These are phyloP conservation scores for Fulica atra DNA, from an alignment of 2,113 vertebrate species.

Conservation along the genomic window DNA sequence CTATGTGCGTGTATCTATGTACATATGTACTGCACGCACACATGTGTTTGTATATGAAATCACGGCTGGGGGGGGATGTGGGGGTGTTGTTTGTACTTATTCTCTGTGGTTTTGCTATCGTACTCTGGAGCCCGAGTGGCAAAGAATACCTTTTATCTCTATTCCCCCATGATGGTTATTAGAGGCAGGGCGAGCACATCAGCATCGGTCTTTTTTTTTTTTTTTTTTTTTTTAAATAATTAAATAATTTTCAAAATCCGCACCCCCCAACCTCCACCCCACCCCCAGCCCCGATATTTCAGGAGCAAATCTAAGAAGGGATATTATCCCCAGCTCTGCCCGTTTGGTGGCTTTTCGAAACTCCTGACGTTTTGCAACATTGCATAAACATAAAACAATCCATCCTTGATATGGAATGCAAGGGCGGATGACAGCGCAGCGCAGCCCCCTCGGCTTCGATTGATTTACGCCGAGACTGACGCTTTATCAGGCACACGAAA, in stretches of 20 bases:
- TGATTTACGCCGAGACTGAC: slow-evolving; percentile 94
- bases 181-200: background rate
- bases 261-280: background rate
- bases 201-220: too few species aligned
- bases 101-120: background rate
- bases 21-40: accelerated
- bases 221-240: background rate
- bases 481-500: slow-evolving; percentile 94
- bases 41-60: background rate
- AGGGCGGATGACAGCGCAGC: slow-evolving; percentile 78
- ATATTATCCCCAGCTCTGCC: slow-evolving; percentile 23
- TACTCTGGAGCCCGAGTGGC: background rate
- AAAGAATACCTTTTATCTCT: background rate
- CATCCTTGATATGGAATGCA: slow-evolving; percentile 84
- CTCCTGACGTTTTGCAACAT: slow-evolving; percentile 76
- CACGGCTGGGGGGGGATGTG: background rate
- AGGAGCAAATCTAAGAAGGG: background rate
- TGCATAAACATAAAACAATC: slow-evolving; percentile 82
- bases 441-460: slow-evolving; percentile 82
- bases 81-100: background rate
- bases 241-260: background rate
- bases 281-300: background rate
- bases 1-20: accelerated
- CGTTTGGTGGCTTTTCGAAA: slow-evolving; percentile 70
- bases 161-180: background rate